Evolutionary conservation across 2,888 invertebrate species (phyloP).

Genomic region (Sericinus montela): DNA sequence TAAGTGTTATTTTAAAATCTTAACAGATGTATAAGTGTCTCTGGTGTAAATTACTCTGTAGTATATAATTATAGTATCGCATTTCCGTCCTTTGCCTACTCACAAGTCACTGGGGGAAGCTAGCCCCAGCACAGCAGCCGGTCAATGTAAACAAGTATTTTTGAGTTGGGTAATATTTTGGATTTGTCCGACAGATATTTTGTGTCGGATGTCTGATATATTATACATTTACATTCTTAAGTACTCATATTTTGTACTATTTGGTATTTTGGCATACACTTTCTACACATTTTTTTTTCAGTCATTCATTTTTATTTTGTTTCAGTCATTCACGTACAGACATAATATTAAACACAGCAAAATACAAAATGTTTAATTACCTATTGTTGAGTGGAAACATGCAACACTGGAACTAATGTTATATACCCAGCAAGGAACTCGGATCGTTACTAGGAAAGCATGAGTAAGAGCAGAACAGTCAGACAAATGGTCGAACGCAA

Average conservation of each 20-base stretch:
- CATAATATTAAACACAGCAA: no score
- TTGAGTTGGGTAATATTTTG: conserved; percentile 18
- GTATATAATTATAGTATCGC: conserved; percentile 30
- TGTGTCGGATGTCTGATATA: no score
- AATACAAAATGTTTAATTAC: no score
- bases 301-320: no score
- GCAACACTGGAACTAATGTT: background rate
- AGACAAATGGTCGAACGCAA: conserved; percentile 20
- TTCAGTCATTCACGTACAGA: no score
- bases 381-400: background rate
- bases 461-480: conserved; percentile 29
- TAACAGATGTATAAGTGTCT: no score
- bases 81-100: conserved; percentile 40
- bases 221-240: no score
- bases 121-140: conserved; percentile 24
- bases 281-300: no score
- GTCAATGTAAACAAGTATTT: conserved; percentile 37
- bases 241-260: no score
- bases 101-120: conserved; percentile 23
- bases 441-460: conserved; percentile 29
- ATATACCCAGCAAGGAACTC: background rate
- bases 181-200: no score
- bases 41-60: conserved; percentile 19
- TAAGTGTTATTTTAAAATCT: no score
- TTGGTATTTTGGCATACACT: no score